phyloP scores from a whole-genome alignment of 2,888 invertebrate species.

The Geotrupes spiniger region DNA sequence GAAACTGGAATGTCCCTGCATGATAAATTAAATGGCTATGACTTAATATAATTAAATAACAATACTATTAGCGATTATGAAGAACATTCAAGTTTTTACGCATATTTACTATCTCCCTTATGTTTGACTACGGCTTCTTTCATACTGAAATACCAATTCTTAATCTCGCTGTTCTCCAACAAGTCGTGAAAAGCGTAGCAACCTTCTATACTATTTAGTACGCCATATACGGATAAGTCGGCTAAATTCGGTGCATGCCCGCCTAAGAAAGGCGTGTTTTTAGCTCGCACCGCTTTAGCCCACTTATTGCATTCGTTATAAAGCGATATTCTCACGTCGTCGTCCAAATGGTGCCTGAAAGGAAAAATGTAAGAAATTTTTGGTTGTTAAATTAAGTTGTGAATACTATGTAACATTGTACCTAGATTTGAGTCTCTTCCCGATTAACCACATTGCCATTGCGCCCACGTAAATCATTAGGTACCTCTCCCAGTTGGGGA shows the following conservation, averaged over 20 bases:
- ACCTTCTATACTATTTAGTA: conserved; percentile 90
- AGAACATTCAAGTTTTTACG: too few species aligned
- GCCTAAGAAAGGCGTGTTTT: conserved; percentile 77
- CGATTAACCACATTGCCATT: conserved; percentile 88
- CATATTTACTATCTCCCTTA: too few species aligned
- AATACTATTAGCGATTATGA: too few species aligned
- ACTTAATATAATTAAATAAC: too few species aligned
- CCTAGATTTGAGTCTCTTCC: conserved; percentile 83
- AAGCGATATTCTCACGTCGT: conserved; percentile 84
- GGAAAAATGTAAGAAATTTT: conserved; percentile 9
- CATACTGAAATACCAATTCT: conserved; percentile 74
- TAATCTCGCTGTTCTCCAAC: conserved; percentile 69
- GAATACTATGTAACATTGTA: conserved; percentile 37
- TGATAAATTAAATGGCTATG: too few species aligned
- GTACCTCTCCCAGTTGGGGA: conserved; percentile 80
- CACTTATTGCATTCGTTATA: conserved; percentile 86
- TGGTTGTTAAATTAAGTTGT: background rate
- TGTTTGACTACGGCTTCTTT: conserved; percentile 64
- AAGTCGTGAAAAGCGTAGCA: conserved; percentile 86
- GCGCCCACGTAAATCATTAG: conserved; percentile 92
- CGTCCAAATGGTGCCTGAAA: conserved; percentile 74
- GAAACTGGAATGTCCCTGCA: too few species aligned
- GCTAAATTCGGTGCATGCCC: conserved; percentile 86
- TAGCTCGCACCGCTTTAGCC: conserved; percentile 66
- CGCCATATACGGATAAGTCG: conserved; percentile 88